Evolutionary conservation across 2,797 vertebrate genomes (phyloP), one percentile per base, ranked within the genome.

Genomic region (Phrynocephalus forsythii): DNA sequence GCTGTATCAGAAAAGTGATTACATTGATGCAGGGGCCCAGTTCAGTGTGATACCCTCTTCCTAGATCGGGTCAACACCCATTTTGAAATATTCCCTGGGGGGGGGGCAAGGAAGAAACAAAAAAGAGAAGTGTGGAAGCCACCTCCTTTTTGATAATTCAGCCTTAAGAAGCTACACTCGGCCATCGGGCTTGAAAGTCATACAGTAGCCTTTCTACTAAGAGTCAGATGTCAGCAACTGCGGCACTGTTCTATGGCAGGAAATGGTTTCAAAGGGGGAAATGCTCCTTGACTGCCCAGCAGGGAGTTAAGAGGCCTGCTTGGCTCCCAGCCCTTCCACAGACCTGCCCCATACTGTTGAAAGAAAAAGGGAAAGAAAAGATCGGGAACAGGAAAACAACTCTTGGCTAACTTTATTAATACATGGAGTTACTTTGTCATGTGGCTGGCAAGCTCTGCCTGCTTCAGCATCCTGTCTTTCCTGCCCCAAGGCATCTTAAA

Each of bases 241-340:
- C 89, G 87, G 22, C 50, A 30, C n/a, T 87, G 82, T 0, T 0
- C 83, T 76, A 87, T 0, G 0, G 89, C 63, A 89, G 90, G 60
- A 91, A 92, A 91, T 11, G 38, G 87, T 69, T 30, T 79, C 0
- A 80, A 52, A 78, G 44, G 22, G 20, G 13, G 28, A 73, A 83
- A 60, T 91, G 91, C 89, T 90, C 77, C 76, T 92, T 92, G 82
- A 86, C 30, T 85, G 85, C 84, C 90, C 87, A 92, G 89, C 28
- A 88, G 88, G 86, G 85, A 94, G 90, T 6, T 81, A 90, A 91
- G 79, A 91, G 87, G 90, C 88, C 85, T 79, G 85, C 87, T 67
- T 88, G 87, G 86, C 67, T 0, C 28, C 67, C 86, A 79, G 82
- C 87, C 92, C 91, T 69, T 88, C 79, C 90, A 90, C 86, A 91